phyloP scores from a whole-genome alignment of 2,797 vertebrate genomes.

The Anguilla megastoma region DNA sequence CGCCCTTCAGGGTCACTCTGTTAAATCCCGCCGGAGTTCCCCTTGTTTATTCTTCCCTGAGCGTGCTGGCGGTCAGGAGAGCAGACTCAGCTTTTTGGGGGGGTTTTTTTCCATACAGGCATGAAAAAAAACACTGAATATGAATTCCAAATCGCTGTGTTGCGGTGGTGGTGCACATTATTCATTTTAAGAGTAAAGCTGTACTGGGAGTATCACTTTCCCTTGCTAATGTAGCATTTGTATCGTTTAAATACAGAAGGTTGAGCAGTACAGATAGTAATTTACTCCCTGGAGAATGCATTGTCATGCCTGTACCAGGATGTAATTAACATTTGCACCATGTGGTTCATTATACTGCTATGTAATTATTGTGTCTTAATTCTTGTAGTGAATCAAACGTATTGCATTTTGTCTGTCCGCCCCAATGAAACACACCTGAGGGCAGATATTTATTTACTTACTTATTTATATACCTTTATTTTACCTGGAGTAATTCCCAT shows the following conservation, averaged over 20 bases:
- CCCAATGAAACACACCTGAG: conserved; percentile 24
- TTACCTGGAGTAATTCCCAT: too few species aligned
- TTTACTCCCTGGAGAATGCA: not conserved
- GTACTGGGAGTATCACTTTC: not conserved
- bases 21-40: not conserved
- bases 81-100: not conserved
- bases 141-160: not conserved
- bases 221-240: not conserved
- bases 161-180: not conserved
- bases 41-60: not conserved
- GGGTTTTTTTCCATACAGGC: not conserved
- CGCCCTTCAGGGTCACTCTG: not conserved
- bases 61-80: not conserved
- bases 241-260: not conserved
- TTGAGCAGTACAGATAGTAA: not conserved
- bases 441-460: not conserved
- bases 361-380: conserved; percentile 22
- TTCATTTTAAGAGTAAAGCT: not conserved
- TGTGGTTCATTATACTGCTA: not conserved
- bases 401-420: not conserved
- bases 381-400: not conserved
- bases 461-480: too few species aligned
- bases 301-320: not conserved
- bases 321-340: not conserved
- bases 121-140: not conserved